Percentiles rank a stretch among this genome's conserved stretches.
Evolutionary conservation across 1,140 invertebrate species (phyloP).

Genomic region (Scaptomyza montana): DNA sequence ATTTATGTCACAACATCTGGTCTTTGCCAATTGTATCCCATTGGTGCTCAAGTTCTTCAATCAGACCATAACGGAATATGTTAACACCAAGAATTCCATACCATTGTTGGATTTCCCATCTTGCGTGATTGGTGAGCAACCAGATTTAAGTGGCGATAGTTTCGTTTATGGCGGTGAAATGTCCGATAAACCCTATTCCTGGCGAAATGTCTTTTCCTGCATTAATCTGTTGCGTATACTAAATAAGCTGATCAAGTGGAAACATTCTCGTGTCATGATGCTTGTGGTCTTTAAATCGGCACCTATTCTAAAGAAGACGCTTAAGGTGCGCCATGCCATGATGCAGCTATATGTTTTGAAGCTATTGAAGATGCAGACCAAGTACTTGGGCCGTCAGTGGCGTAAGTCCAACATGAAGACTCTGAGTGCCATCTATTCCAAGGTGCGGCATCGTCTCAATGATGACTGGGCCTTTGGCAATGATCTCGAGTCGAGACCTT

Average conservation of each 20-base stretch:
- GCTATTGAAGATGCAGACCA: constrained; percentile 99
- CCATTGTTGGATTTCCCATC: constrained; percentile 97
- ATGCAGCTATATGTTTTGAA: constrained; percentile 99
- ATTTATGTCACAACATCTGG: constrained; percentile 99
- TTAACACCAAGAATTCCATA: constrained; percentile 97
- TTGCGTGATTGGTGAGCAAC: constrained; percentile 97
- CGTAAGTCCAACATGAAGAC: constrained; percentile 99
- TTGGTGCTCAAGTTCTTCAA: constrained; percentile 99
- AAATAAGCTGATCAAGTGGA: constrained; percentile 99
- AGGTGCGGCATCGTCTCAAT: constrained; percentile 96
- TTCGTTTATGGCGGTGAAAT: constrained; percentile 87
- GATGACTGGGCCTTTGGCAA: constrained; percentile 99
- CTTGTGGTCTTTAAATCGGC: constrained; percentile 99
- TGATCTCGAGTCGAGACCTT: constrained; percentile 98
- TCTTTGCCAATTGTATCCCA: constrained; percentile 99
- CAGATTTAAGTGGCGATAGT: constrained; percentile 96
- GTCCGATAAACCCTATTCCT: constrained; percentile 94
- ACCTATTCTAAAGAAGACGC: constrained; percentile 97
- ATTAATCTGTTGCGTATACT: constrained; percentile 98
- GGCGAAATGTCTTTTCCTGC: constrained; percentile 99
- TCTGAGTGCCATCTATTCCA: constrained; percentile 99
- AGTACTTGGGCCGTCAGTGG: constrained; percentile 99
- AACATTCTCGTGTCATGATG: constrained; percentile 99
- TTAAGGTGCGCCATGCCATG: constrained; percentile 98
- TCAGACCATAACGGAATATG: constrained; percentile 98